phyloP scores from a whole-genome alignment of 2,797 vertebrate species.

The Halcyon badia region DNA sequence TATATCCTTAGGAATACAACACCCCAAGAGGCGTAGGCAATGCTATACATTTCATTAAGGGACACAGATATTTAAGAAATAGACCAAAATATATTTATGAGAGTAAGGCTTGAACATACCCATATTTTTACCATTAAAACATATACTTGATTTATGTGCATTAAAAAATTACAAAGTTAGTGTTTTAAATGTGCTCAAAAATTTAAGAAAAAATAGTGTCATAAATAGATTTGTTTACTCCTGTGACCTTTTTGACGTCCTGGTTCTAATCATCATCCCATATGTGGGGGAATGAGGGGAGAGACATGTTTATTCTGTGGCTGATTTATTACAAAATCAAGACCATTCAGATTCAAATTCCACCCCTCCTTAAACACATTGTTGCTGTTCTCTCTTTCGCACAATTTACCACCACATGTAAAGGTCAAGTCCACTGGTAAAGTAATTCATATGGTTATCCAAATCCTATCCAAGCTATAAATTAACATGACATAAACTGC shows the following conservation, averaged over 20 bases:
- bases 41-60: neutral
- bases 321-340: slow-evolving; percentile 55
- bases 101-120: neutral
- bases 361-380: slow-evolving; percentile 21
- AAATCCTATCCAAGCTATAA: slow-evolving; percentile 57
- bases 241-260: neutral
- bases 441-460: slow-evolving; percentile 64
- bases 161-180: neutral
- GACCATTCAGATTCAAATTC: slow-evolving; percentile 60
- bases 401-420: slow-evolving; percentile 65
- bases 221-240: slow-evolving; percentile 52
- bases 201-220: neutral
- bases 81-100: neutral
- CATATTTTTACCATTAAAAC: slow-evolving; percentile 23
- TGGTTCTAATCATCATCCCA: slow-evolving; percentile 51
- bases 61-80: neutral
- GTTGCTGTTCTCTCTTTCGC: slow-evolving; percentile 3
- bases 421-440: slow-evolving; percentile 67
- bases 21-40: neutral
- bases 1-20: neutral
- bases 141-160: neutral
- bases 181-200: neutral
- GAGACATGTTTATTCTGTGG: slow-evolving; percentile 57
- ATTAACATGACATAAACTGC: slow-evolving; percentile 62
- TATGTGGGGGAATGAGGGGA: neutral